Evolutionary conservation across 92 coral and sea anemone species (phyloP), one percentile per base, ranked within the genome.

Genomic region (Palythoa heliodiscus): DNA sequence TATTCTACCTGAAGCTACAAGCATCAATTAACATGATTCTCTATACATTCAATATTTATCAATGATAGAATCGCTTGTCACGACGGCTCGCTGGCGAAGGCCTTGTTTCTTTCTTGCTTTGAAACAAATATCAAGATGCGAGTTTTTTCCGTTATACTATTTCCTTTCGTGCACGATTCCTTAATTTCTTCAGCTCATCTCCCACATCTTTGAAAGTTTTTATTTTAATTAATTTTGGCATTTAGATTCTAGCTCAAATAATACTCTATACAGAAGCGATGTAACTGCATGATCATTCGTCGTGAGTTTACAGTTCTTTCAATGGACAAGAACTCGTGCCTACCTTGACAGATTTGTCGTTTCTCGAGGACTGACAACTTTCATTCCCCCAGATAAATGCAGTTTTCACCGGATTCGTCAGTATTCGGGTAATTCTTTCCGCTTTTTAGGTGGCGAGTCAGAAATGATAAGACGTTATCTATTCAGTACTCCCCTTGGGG

Each of bases 1-100:
- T 63, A 79, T 79, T 64, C 60, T 80, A 75, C 84, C 84, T 80
- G 20, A 48, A 80, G 84, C 84, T 64, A 80, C 40, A 66, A 80
- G 73, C 73, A n/a, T 48, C 84, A 80, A 66, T 64, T 64, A 80
- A 63, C 74, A 25, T 15, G 73, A 52, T 67, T 80, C 84, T 52
- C 74, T 66, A 43, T 43, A 7, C 69, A 47, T 19, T n/a, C 55
- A 52, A 39, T 78, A 78, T 78, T 78, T 43, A 80, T 48, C 73
- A 79, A 37, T 63, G 6, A 35, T 4, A 35, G 22, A 80, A 54
- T 76, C 81, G 63, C 35, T 25, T 58, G 71, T 71, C 69, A 11
- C 54, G 38, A 35, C 53, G 66, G 58, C 19, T 69, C 13, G 12
- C 58, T 39, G 22, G 74, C 43, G 63, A 80, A 53, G 74, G 61